These are phyloP conservation scores for Dioctria rufipes DNA, from an alignment of 2,888 invertebrate species.

Conservation along the genomic window DNA sequence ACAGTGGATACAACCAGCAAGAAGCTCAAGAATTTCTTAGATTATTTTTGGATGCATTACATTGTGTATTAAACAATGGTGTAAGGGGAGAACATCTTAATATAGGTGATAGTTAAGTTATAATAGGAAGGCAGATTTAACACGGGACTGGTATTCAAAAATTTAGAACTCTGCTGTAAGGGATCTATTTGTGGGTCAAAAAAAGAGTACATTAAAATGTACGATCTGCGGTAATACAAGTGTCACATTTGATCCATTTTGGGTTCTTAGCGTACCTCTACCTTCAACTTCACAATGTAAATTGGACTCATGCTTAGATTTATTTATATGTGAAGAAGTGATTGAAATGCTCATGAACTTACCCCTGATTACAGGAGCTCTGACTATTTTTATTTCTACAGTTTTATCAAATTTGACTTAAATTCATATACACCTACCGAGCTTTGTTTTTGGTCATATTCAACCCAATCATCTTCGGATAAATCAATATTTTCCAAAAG, in stretches of 20 bases:
- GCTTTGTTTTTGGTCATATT: constrained; percentile 91
- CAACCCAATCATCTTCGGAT: constrained; percentile 92
- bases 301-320: too few species aligned
- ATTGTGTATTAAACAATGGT: constrained; percentile 89
- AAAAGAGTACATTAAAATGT: constrained; percentile 91
- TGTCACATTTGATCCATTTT: constrained; percentile 96
- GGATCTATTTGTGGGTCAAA: constrained; percentile 93
- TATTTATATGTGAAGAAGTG: constrained; percentile 92
- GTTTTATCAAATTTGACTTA: constrained; percentile 83
- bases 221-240: too few species aligned
- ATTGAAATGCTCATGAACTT: too few species aligned
- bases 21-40: constrained; percentile 93
- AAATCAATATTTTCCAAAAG: constrained; percentile 87
- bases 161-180: constrained; percentile 90
- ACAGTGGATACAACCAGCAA: constrained; percentile 94
- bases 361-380: too few species aligned
- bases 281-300: too few species aligned
- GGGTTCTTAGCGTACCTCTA: constrained; percentile 91
- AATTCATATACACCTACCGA: constrained; percentile 89
- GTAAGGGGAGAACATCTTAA: constrained; percentile 82
- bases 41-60: constrained; percentile 90
- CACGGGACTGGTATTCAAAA: constrained; percentile 90
- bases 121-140: constrained; percentile 86
- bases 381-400: constrained; percentile 79
- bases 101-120: constrained; percentile 90